A percentile compares a stretch with the other conserved stretches of the same genome.
Conservation (phyloP, 2,113 vertebrate species). For the Agapornis roseicollis region DNA sequence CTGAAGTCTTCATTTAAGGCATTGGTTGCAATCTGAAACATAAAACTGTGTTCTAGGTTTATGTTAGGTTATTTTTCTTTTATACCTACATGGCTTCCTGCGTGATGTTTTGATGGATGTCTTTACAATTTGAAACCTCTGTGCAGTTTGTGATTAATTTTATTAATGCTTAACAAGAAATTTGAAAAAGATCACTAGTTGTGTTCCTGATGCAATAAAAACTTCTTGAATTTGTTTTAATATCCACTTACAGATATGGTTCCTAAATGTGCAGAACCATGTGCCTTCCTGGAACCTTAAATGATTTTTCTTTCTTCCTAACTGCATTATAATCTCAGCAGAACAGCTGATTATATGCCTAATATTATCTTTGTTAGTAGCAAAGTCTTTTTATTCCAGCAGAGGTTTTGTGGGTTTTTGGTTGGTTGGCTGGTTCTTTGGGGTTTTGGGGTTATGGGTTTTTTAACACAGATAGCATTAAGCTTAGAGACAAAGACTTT, state of each 20-base stretch:
- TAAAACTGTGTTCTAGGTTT: neutral
- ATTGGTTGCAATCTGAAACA: neutral
- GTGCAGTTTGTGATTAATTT: neutral
- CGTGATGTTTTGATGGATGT: neutral
- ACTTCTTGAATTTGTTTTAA: neutral
- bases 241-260: neutral
- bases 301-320: neutral
- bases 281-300: neutral
- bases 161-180: neutral
- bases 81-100: neutral
- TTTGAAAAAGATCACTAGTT: neutral
- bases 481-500: neutral
- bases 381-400: neutral
- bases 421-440: neutral
- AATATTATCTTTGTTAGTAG: neutral
- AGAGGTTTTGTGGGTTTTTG: neutral
- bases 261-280: neutral
- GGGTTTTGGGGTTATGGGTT: fast-evolving
- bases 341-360: neutral
- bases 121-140: neutral
- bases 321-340: neutral
- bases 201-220: neutral
- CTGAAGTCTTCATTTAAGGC: neutral
- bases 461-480: neutral
- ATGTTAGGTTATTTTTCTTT: neutral